Evolutionary conservation across 2,113 vertebrate species (phyloP).

Genomic region (Chelonoidis abingdonii): DNA sequence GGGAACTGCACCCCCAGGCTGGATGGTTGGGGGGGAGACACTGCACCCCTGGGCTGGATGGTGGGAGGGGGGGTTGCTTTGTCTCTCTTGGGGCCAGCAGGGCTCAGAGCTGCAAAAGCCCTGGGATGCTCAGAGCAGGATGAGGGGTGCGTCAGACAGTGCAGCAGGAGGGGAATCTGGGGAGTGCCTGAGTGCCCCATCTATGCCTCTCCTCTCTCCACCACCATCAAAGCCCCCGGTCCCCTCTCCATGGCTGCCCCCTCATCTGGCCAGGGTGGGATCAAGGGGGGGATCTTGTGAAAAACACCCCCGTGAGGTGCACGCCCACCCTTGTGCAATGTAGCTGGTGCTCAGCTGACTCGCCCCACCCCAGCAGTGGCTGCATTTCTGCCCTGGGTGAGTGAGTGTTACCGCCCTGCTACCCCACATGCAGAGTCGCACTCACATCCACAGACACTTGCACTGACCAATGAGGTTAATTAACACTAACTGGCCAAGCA

Average conservation of each 20-base stretch:
- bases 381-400: neutral
- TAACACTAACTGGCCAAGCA: neutral
- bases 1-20: no score
- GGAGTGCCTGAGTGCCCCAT: neutral
- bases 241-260: neutral
- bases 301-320: neutral
- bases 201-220: no score
- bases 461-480: neutral
- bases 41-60: no score
- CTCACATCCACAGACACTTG: neutral
- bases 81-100: neutral
- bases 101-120: neutral
- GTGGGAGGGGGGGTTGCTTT: neutral
- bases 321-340: neutral
- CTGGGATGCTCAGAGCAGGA: neutral
- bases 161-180: neutral
- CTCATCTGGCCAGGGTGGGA: neutral
- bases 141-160: neutral
- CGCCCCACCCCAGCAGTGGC: neutral
- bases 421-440: neutral
- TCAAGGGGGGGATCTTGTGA: neutral
- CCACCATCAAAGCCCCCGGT: neutral
- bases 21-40: no score
- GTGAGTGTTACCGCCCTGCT: neutral
- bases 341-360: neutral